Evolutionary conservation across 1,140 invertebrate genomes (phyloP), one percentile per base, ranked within the genome.

Genomic region (Akabosia matsudoensis): DNA sequence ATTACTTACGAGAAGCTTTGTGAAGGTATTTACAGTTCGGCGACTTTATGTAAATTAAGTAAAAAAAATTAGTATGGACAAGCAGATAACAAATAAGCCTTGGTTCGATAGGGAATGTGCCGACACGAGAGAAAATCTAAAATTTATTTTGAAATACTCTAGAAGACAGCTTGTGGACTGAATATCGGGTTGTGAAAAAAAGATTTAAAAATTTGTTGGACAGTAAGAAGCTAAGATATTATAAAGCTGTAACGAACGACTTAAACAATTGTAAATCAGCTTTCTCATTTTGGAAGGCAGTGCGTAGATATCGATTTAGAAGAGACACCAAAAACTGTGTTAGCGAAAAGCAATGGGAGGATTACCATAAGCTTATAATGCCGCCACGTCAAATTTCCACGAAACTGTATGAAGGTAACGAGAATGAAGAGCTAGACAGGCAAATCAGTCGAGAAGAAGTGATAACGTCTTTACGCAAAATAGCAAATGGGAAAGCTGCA

Each of bases 401-500:
- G 1, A 45, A 34, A 4, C 10, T 10, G 16, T 72, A 51, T 31
- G 10, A 26, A 34, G 33, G 34, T 2, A 31, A 34, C 31, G 18
- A 28, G 13, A 18, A 45, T n/a, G 2, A 14, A 13, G 37, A 45
- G 1, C 24, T 74, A 3, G 72, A 73, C 18, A 26, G 26, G 37
- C 28, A 37, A 18, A 37, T 78, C 0, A 70, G 22, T 13, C 16
- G 30, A 1, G n/a, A 28, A 7, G 77, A 78, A 52, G 2, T 78
- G 14, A 7, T 71, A 31, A 0, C 0, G 4, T 30, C 37, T 0
- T 31, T 78, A 34, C 22, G 37, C n/a, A 71, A 61, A 45, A 7
- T 70, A 74, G 14, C 37, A 1, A 74, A 51, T 18, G 51, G 54
- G 4, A 84, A 83, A 80, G 82, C 84, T 1, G 81, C 83, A 1